A percentile compares a stretch with the other conserved stretches of the same genome.
phyloP scores from a whole-genome alignment of 1,140 invertebrate genomes.

The Diachasmimorpha longicaudata region DNA sequence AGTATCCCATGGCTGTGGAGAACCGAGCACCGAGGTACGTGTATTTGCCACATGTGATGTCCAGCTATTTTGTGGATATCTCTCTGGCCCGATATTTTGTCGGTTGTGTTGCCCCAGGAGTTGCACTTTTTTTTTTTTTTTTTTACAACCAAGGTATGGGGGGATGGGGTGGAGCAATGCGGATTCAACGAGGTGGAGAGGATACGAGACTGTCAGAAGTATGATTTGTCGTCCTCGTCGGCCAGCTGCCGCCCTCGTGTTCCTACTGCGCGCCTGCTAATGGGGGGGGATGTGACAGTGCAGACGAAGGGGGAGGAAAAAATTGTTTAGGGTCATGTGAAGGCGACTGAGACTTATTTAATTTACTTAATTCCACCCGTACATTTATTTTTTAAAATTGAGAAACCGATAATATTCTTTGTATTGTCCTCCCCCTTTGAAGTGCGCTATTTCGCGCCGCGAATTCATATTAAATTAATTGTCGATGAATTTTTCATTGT shows the following conservation, averaged over 20 bases:
- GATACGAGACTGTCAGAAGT: conserved; percentile 28
- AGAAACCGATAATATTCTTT: too few relatives aligned
- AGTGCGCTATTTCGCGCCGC: too few relatives aligned
- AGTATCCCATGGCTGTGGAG: background rate
- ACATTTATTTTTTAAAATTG: too few relatives aligned
- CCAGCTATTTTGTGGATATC: too few relatives aligned
- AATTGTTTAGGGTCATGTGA: background rate
- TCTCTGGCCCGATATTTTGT: too few relatives aligned
- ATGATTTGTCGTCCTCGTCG: conserved; percentile 51
- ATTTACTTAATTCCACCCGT: too few relatives aligned
- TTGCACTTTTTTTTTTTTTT: background rate
- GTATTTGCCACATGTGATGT: background rate
- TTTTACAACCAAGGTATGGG: background rate
- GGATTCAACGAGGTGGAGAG: conserved; percentile 17
- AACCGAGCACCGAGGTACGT: background rate
- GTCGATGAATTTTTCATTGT: too few relatives aligned
- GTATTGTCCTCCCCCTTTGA: too few relatives aligned
- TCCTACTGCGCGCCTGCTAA: conserved; percentile 31
- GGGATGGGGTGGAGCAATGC: conserved; percentile 9
- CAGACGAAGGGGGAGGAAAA: conserved; percentile 22
- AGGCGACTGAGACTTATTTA: too few relatives aligned
- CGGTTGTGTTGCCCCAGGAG: background rate
- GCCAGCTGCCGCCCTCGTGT: conserved; percentile 48
- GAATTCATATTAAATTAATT: too few relatives aligned
- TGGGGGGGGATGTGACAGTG: background rate